Evolutionary conservation across 2,797 vertebrate genomes (phyloP).

Genomic region (Melopsittacus undulatus): DNA sequence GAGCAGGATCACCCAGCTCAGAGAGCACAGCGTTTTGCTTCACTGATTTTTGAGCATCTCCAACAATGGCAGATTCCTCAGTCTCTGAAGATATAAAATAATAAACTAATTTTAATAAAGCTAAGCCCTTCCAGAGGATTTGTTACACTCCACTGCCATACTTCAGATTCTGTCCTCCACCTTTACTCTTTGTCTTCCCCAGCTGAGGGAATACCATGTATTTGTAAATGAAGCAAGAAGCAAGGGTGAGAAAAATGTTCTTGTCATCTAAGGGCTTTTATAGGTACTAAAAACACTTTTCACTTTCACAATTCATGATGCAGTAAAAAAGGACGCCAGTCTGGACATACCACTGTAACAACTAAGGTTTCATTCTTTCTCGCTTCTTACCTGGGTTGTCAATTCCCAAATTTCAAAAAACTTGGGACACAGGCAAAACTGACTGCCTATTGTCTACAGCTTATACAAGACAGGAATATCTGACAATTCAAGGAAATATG

Average conservation of each 20-base stretch:
- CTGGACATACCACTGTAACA: not conserved
- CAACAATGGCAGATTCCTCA: not conserved
- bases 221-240: not conserved
- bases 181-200: not conserved
- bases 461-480: not conserved
- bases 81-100: not conserved
- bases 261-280: not conserved
- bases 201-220: not conserved
- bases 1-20: not conserved
- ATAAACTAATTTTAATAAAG: not conserved
- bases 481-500: not conserved
- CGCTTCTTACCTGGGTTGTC: not conserved
- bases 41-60: not conserved
- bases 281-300: not conserved
- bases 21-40: not conserved
- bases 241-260: not conserved
- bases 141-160: not conserved
- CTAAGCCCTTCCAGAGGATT: not conserved
- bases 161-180: not conserved
- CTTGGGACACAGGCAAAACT: not conserved
- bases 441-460: not conserved
- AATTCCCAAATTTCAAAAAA: not conserved
- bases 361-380: not conserved
- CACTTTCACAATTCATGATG: not conserved
- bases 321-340: not conserved